A percentile compares a stretch with the other conserved stretches of the same genome.
phyloP scores from a whole-genome alignment of 1,140 invertebrate species.

The Thaumatotibia leucotreta region DNA sequence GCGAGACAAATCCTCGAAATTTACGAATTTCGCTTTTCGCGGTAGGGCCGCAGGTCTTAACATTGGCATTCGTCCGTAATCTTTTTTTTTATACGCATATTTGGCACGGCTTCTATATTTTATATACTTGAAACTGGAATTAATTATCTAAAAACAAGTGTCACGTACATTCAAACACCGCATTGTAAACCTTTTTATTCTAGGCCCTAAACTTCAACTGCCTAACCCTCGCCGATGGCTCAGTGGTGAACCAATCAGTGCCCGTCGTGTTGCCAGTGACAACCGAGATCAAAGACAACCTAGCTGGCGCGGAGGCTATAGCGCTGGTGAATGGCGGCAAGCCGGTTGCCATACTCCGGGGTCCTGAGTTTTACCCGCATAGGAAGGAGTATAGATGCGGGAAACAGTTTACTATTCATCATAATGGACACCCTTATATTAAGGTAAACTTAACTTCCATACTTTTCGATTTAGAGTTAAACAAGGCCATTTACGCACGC shows the following conservation, averaged over 20 bases:
- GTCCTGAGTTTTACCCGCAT: conserved; percentile 96
- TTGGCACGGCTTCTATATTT: no score
- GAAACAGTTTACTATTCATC: conserved; percentile 94
- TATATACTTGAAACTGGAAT: no score
- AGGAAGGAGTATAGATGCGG: conserved; percentile 96
- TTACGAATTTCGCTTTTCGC: no score
- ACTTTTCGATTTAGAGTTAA: no score
- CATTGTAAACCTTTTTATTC: conserved; percentile 46
- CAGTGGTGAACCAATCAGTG: conserved; percentile 92
- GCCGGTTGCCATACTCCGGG: conserved; percentile 90
- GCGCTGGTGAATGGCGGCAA: conserved; percentile 84
- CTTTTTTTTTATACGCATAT: no score
- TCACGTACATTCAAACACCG: no score
- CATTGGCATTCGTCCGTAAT: no score
- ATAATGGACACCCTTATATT: conserved; percentile 94
- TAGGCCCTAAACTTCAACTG: conserved; percentile 96
- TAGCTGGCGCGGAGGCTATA: conserved; percentile 81
- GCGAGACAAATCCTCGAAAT: no score
- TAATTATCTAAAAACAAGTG: no score
- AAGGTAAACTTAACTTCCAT: conserved; percentile 77
- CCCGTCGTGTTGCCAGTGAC: conserved; percentile 94
- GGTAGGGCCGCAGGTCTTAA: no score
- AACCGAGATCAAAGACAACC: conserved; percentile 85
- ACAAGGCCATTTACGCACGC: no score
- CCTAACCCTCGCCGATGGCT: conserved; percentile 82